Conservation (phyloP, 2,113 vertebrate species). For the Rynchops niger region DNA sequence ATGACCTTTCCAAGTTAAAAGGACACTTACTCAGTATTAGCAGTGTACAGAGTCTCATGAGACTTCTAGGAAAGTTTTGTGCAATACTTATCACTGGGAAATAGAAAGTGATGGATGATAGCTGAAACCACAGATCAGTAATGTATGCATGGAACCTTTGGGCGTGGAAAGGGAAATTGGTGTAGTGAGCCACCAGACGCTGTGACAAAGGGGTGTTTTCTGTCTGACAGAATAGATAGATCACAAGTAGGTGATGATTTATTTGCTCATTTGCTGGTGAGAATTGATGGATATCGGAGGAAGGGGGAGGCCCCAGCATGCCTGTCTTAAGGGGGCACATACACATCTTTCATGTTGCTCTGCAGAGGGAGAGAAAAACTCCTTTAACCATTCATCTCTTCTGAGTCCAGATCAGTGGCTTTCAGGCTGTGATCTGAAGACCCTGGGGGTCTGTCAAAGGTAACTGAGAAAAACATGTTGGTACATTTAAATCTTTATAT, state of each 20-base stretch:
- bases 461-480: background rate
- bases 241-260: slow-evolving; percentile 17
- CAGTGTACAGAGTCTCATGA: background rate
- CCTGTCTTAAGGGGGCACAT: background rate
- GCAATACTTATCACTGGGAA: background rate
- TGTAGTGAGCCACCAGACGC: background rate
- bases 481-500: background rate
- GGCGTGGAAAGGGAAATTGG: background rate
- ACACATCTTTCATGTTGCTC: background rate
- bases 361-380: background rate
- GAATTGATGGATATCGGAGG: background rate
- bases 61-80: background rate
- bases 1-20: background rate
- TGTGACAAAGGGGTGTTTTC: background rate
- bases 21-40: background rate
- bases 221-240: background rate
- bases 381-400: background rate
- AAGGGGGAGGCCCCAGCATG: background rate
- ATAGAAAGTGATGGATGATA: background rate
- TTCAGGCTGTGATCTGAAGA: background rate
- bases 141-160: background rate
- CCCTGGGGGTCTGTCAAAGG: background rate
- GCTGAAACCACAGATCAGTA: background rate
- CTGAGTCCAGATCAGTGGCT: background rate
- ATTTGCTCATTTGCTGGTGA: slow-evolving; percentile 18